phyloP scores from a whole-genome alignment of 2,797 vertebrate species.

The Orestias chungarensis region DNA sequence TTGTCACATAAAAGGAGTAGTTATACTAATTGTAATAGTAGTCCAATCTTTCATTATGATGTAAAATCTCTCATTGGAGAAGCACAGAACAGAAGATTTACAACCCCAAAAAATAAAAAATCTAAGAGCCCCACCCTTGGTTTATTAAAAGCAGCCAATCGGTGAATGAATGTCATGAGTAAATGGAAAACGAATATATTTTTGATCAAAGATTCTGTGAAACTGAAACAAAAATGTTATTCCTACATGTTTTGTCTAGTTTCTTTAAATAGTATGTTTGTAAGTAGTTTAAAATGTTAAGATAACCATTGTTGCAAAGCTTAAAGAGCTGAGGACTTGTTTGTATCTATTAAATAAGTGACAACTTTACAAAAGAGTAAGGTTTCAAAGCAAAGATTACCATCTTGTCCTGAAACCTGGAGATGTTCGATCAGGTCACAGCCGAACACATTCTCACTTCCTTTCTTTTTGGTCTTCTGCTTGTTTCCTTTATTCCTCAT shows the following conservation, averaged over 20 bases:
- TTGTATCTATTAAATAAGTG: slow-evolving; percentile 1
- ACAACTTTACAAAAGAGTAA: slow-evolving; percentile 1
- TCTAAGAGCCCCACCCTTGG: slow-evolving; percentile 72
- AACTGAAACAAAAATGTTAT: slow-evolving; percentile 23
- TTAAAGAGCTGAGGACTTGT: not conserved
- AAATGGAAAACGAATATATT: slow-evolving; percentile 58
- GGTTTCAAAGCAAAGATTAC: slow-evolving; percentile 78
- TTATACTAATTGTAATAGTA: no score
- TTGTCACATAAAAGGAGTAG: slow-evolving; percentile 31
- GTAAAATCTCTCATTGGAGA: slow-evolving; percentile 41
- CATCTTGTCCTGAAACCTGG: slow-evolving; percentile 94
- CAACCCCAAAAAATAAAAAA: slow-evolving; percentile 60
- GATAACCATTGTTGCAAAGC: no score
- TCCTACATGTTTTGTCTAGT: slow-evolving; percentile 9
- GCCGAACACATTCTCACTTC: slow-evolving; percentile 91
- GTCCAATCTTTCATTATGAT: slow-evolving; percentile 47
- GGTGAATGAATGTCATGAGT: slow-evolving; percentile 54
- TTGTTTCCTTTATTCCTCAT: slow-evolving; percentile 99
- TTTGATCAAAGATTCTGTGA: not conserved
- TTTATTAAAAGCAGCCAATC: slow-evolving; percentile 60
- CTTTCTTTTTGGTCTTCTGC: slow-evolving; percentile 95
- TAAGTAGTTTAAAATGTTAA: slow-evolving; percentile 4
- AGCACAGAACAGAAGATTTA: slow-evolving; percentile 55
- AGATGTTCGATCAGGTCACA: slow-evolving; percentile 96
- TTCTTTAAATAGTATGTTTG: not conserved